phyloP scores from a whole-genome alignment of 2,113 vertebrate genomes.

The Mirza zaza region DNA sequence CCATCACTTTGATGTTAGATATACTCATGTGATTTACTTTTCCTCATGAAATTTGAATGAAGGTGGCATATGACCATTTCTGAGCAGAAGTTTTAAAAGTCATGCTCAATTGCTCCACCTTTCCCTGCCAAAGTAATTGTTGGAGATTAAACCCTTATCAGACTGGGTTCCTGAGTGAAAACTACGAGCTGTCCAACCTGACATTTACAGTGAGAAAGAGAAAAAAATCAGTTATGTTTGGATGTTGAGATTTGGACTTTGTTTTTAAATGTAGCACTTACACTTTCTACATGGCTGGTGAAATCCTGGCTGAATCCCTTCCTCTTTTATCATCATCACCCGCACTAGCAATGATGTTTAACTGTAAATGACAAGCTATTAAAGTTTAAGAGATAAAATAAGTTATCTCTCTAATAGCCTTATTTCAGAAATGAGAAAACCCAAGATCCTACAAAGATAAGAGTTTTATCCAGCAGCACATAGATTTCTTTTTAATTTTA shows the following conservation, averaged over 20 bases:
- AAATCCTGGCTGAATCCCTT: not conserved
- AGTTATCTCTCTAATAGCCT: not conserved
- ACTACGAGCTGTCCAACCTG: not conserved
- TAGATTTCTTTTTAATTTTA: constrained; percentile 18
- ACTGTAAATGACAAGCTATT: not conserved
- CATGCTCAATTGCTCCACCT: not conserved
- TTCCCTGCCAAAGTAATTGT: not conserved
- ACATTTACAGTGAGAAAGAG: not conserved
- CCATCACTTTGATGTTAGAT: not conserved
- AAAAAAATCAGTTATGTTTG: not conserved
- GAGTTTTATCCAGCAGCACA: not conserved
- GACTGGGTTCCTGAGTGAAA: not conserved
- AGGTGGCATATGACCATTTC: not conserved
- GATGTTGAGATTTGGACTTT: not conserved
- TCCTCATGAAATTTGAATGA: not conserved
- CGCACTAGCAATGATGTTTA: not conserved
- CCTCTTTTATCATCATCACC: not conserved
- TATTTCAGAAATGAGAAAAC: constrained; percentile 32
- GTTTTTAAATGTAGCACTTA: not conserved
- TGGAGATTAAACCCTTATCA: not conserved
- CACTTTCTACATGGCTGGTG: not conserved
- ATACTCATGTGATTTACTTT: not conserved
- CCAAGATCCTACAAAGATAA: not conserved
- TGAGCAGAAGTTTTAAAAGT: not conserved
- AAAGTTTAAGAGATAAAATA: not conserved